Conservation (phyloP, 1,140 invertebrate genomes). For the Calephelis virginiensis region DNA sequence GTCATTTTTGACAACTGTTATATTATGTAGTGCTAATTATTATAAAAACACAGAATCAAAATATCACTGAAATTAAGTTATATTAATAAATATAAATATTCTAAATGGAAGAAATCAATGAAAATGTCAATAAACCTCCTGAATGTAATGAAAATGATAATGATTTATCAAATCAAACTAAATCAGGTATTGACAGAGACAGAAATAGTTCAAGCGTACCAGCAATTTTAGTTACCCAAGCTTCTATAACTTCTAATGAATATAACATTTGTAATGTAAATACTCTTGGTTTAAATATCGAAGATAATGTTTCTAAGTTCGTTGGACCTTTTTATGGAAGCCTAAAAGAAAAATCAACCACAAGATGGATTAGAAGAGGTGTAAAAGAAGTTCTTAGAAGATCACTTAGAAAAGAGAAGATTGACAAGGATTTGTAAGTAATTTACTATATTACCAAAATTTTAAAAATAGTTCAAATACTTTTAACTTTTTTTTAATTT, state of each 20-base stretch:
- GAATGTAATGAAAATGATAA: neutral
- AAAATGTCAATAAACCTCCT: too few species aligned
- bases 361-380: slow-evolving; percentile 2
- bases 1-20: too few species aligned
- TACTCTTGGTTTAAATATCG: neutral
- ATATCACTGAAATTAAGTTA: too few species aligned
- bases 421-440: neutral
- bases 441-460: neutral
- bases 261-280: neutral
- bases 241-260: neutral
- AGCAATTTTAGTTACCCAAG: neutral
- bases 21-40: too few species aligned
- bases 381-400: slow-evolving; percentile 1
- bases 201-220: neutral
- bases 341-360: neutral
- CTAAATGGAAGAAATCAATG: too few species aligned
- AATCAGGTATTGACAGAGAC: neutral
- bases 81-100: too few species aligned
- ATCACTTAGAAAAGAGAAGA: neutral
- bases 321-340: neutral
- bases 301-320: neutral
- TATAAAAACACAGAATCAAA: too few species aligned
- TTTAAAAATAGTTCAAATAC: too few species aligned
- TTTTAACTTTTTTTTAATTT: too few species aligned
- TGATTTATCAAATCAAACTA: neutral